Evolutionary conservation across 2,888 invertebrate genomes (phyloP), one percentile per base, ranked within the genome.

Genomic region (Acrobasis suavella): DNA sequence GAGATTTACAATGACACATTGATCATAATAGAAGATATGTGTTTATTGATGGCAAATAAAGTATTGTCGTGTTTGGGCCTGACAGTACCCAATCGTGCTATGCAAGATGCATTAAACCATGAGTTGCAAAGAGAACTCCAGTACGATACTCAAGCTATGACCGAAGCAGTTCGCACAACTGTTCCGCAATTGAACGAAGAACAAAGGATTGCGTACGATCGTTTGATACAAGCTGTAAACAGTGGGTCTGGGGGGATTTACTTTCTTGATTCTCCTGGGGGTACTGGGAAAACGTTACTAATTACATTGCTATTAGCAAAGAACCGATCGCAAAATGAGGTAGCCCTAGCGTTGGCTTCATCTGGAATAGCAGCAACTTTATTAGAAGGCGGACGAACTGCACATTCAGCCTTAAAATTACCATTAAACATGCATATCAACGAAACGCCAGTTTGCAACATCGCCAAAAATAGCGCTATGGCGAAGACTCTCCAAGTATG

Each of bases 331-430:
- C 16, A 12, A 51, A 17, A 16, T 17, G 16, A 39, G 3, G 17
- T 39, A 16, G 60, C 39, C 6, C 17, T 60, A 8, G 60, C 60
- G 12, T 5, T 69, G 51, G 17, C 58, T 22, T 64, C 81, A 82
- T 14, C 84, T 6, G 60, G 60, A 16, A 60, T 60, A 8, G 60
- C 60, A 8, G 60, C 60, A 14, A 60, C 80, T 46, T 68, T 87
- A 12, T 63, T 89, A 16, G 67, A 71, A 46, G 66, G 58, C 22
- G 61, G 61, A 12, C 54, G 73, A 51, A 81, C 77, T 22, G 72
- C 72, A 32, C 83, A 84, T 71, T 78, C 77, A 51, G 66, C 72
- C 17, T 73, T 81, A 14, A 78, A 79, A 60, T 65, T 78, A 60
- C 64, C 60, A 39, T 14, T 60, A 16, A 22, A 51, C 16, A 10